Conservation (phyloP, 2,797 vertebrate genomes). For the Cyclura pinguis region DNA sequence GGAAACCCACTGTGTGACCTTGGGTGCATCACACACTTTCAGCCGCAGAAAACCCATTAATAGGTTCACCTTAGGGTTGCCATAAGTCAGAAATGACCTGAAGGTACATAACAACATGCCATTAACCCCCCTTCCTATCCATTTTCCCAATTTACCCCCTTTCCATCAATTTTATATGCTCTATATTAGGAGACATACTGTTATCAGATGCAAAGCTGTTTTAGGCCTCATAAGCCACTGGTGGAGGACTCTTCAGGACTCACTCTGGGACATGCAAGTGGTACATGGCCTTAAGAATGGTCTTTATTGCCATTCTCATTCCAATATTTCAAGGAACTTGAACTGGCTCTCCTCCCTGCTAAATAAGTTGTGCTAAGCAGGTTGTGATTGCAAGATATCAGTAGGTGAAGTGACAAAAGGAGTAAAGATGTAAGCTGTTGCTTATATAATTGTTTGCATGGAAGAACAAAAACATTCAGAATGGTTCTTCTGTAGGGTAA, state of each 20-base stretch:
- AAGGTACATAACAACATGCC: no score
- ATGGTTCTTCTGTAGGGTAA: no score
- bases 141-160: neutral
- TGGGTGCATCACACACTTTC: no score
- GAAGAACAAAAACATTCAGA: no score
- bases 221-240: neutral
- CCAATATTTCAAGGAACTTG: neutral
- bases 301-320: neutral
- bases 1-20: no score
- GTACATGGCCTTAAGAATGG: neutral
- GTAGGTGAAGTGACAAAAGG: no score
- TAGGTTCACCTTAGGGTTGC: no score
- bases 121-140: neutral
- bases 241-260: neutral
- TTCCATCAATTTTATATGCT: neutral
- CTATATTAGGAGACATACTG: neutral
- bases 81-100: no score
- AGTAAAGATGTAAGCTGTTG: neutral
- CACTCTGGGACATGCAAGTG: neutral
- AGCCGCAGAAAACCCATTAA: no score
- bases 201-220: neutral
- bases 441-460: no score
- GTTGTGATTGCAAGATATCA: neutral
- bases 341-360: neutral
- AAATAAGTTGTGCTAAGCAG: neutral